Conservation (phyloP, 2,888 invertebrate genomes). For the Globia sparganii region DNA sequence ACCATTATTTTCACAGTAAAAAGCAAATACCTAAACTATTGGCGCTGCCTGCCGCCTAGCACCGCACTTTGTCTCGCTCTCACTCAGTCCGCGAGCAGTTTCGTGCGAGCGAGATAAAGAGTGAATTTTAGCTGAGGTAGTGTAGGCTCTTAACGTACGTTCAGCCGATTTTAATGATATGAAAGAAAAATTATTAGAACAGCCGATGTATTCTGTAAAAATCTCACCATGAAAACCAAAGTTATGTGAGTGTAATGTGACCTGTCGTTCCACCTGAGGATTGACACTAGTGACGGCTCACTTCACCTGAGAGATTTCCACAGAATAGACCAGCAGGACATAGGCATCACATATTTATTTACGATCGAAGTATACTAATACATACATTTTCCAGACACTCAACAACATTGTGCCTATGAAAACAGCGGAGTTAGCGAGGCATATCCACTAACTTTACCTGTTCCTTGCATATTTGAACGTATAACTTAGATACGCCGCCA, state of each 20-base stretch:
- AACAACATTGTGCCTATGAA: slow-evolving; percentile 13
- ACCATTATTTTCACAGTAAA: too few relatives aligned
- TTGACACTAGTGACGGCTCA: neutral
- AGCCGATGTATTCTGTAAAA: neutral
- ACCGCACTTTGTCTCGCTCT: too few relatives aligned
- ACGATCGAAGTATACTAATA: neutral
- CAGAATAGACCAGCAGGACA: neutral
- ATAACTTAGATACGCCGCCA: slow-evolving; percentile 40
- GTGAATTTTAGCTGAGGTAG: too few relatives aligned
- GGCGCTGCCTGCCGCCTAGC: too few relatives aligned
- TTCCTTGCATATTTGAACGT: slow-evolving; percentile 46
- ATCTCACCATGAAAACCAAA: neutral
- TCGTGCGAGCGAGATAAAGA: too few relatives aligned
- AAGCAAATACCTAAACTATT: too few relatives aligned
- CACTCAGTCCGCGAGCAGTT: too few relatives aligned
- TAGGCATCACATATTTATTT: neutral
- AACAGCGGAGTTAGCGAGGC: slow-evolving; percentile 12
- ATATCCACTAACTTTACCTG: slow-evolving; percentile 33
- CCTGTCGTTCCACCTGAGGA: neutral
- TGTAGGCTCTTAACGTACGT: too few relatives aligned
- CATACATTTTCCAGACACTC: slow-evolving; percentile 1
- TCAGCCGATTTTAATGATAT: neutral
- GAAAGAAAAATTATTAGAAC: neutral
- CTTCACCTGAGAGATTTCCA: neutral
- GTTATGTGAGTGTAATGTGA: neutral